phyloP scores from a whole-genome alignment of 2,888 invertebrate genomes.

The Pandemis corylana region DNA sequence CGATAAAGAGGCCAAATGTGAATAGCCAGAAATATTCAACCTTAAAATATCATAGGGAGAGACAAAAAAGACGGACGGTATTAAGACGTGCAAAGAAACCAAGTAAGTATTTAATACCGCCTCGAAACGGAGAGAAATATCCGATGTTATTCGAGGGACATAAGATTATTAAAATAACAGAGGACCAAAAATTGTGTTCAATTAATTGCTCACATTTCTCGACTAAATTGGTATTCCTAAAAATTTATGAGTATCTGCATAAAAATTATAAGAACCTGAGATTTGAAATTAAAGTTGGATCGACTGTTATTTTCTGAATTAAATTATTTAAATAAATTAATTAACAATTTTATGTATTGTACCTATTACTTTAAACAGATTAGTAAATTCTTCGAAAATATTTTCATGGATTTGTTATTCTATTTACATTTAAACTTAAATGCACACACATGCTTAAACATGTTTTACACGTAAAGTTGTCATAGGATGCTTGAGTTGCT shows the following conservation, averaged over 20 bases:
- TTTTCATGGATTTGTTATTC: too few relatives aligned
- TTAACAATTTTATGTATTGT: not conserved
- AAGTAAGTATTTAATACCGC: slow-evolving; percentile 20
- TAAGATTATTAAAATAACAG: slow-evolving; percentile 11
- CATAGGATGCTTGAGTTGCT: too few relatives aligned
- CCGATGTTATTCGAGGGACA: slow-evolving; percentile 1
- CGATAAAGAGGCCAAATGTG: slow-evolving; percentile 44
- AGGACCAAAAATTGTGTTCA: slow-evolving; percentile 1
- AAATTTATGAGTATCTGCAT: not conserved
- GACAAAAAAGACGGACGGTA: slow-evolving; percentile 21
- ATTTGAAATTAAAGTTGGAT: not conserved
- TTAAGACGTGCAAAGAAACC: slow-evolving; percentile 24
- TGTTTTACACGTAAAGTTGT: too few relatives aligned
- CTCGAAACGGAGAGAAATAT: not conserved
- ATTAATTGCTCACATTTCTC: slow-evolving; percentile 7
- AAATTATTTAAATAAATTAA: too few relatives aligned
- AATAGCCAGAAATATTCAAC: slow-evolving; percentile 19
- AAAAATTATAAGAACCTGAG: not conserved
- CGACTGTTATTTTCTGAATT: not conserved
- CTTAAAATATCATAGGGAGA: not conserved
- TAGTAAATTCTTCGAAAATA: too few relatives aligned
- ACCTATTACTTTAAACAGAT: not conserved
- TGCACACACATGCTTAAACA: too few relatives aligned
- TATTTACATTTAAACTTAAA: too few relatives aligned
- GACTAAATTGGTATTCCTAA: slow-evolving; percentile 10